Evolutionary conservation across 2,113 vertebrate species (phyloP), one percentile per base, ranked within the genome.

Genomic region (Trichechus manatus): DNA sequence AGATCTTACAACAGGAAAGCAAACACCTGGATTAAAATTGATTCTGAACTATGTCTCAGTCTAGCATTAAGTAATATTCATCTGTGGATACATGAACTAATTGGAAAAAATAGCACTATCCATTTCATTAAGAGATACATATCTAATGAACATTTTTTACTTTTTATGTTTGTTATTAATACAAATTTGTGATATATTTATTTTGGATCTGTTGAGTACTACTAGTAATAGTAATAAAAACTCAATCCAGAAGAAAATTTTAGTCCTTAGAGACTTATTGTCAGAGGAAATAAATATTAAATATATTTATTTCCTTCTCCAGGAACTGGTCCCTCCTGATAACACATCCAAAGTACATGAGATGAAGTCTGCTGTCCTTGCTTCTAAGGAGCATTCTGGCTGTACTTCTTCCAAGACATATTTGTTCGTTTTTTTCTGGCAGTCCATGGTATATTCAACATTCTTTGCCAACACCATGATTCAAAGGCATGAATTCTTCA

Each of bases 11-110:
- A 78, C 9, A 53, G 59, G 33, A 39, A 93, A 94, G 5, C 47
- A 95, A 89, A 72, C 59, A 93, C 22, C 22, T 66, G 11, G 33
- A n/a, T 89, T 89, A 84, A 88, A 72, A 66, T 66, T 74, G 27
- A 89, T 91, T 14, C n/a, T 74, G 27, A 95, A 84, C 33, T 64
- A 36, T 91, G 29, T 50, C 27, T 94, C 36, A 33, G 5, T 42
- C 23, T 64, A 82, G 56, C 84, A 84, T 87, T 83, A 70, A 93
- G 29, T 72, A 89, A 9, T 81, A 39, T 50, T 72, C 3, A 79
- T 11, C 50, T 50, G 1, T 87, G 25, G 15, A 33, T 61, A 50
- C 3, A 31, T 92, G 39, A n/a, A 81, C n/a, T 91, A 22, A 68
- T 66, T 33, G 3, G 22, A 39, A 70, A 53, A 88, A n/a, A 63